Evolutionary conservation across 2,113 vertebrate genomes (phyloP).

Genomic region (Sinocyclocheilus rhinocerous): DNA sequence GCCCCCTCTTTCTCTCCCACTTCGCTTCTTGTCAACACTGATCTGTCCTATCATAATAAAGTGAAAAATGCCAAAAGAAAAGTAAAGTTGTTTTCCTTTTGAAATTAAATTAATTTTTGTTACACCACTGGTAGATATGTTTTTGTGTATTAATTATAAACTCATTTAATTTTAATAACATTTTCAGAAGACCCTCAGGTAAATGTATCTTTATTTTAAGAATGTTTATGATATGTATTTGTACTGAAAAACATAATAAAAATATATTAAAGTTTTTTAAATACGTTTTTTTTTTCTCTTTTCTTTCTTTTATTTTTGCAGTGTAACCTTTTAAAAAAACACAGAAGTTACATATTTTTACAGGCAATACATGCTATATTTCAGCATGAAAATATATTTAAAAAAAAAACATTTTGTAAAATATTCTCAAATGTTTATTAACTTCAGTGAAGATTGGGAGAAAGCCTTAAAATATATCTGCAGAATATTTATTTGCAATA

Average conservation of each 20-base stretch:
- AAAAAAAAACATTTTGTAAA: neutral
- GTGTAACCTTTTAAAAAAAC: no score
- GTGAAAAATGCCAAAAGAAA: neutral
- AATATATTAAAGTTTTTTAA: neutral
- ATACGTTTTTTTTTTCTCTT: no score
- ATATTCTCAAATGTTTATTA: neutral
- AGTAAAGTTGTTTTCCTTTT: neutral
- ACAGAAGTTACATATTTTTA: neutral
- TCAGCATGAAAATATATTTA: neutral
- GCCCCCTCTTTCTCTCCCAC: no score
- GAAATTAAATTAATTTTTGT: neutral
- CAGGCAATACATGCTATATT: neutral
- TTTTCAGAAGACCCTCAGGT: neutral
- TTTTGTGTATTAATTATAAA: neutral
- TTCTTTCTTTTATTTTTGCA: no score
- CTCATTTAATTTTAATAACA: neutral
- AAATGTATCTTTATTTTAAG: neutral
- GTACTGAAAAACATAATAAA: neutral
- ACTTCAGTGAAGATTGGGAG: neutral
- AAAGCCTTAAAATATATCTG: neutral
- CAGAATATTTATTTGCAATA: neutral
- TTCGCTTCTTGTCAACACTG: no score
- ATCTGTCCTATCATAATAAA: no score
- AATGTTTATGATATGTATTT: neutral
- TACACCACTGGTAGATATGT: neutral